Percentiles rank a stretch among this genome's conserved stretches.
These are phyloP conservation scores for Chloropsis cyanopogon DNA, from an alignment of 2,113 vertebrate species.

Conservation along the genomic window DNA sequence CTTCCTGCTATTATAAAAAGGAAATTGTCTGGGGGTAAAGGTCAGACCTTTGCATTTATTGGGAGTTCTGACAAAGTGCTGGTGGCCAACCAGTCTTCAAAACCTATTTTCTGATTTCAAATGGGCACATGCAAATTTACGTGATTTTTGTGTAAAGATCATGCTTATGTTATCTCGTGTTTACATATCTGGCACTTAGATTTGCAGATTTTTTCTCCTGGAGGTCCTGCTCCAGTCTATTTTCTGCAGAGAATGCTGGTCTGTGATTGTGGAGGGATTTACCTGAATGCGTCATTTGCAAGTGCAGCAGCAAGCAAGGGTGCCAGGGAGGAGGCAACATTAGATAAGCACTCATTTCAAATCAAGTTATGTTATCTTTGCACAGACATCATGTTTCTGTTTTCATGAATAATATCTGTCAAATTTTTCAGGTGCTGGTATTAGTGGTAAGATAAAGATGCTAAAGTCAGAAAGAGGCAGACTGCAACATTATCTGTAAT, in stretches of 20 bases:
- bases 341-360: constrained; percentile 25
- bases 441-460: not conserved
- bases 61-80: not conserved
- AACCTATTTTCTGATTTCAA: not conserved
- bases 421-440: not conserved
- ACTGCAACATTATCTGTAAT: not conserved
- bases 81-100: not conserved
- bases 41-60: not conserved
- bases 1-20: constrained; percentile 17
- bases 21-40: not conserved
- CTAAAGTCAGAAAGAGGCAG: not conserved
- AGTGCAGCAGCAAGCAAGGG: not conserved
- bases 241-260: not conserved
- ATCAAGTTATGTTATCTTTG: not conserved
- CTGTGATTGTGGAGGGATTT: not conserved
- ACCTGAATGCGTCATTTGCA: not conserved
- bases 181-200: not conserved
- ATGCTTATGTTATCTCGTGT: not conserved
- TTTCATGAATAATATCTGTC: not conserved
- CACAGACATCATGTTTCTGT: not conserved
- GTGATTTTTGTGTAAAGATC: not conserved
- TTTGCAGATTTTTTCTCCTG: not conserved
- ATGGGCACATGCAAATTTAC: not conserved
- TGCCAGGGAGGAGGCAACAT: not conserved
- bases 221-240: not conserved